phyloP scores from a whole-genome alignment of 2,888 invertebrate species.

The Arctia plantaginis region DNA sequence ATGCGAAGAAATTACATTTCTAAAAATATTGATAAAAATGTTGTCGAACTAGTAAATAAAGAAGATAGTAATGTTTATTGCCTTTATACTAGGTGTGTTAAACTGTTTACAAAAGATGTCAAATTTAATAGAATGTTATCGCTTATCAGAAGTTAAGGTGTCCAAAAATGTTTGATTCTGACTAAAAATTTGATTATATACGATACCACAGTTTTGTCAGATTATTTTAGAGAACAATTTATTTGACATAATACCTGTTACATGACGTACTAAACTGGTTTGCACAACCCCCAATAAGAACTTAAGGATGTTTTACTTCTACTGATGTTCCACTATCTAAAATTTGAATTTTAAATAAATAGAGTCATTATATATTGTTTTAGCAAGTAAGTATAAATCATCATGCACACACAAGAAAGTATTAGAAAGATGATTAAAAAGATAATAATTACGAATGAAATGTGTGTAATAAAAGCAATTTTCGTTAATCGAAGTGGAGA shows the following conservation, averaged over 20 bases:
- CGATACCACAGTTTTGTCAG: background rate
- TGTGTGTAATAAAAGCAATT: background rate
- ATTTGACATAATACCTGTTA: background rate
- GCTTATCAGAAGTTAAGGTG: background rate
- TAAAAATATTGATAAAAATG: background rate
- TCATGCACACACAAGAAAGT: background rate
- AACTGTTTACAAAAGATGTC: background rate
- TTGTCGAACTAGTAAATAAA: background rate
- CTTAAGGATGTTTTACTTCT: too few species aligned
- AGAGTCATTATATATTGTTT: too few species aligned
- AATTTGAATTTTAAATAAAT: background rate
- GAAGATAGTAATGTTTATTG: constrained; percentile 8
- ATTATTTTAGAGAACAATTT: background rate
- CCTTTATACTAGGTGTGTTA: constrained; percentile 12
- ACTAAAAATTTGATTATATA: background rate
- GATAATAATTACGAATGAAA: background rate
- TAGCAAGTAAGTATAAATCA: too few species aligned
- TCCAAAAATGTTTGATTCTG: background rate
- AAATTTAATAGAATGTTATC: background rate
- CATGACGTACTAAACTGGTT: background rate
- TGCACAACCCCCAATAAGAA: background rate
- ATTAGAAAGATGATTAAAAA: background rate
- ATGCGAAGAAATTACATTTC: background rate
- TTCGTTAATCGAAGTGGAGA: background rate
- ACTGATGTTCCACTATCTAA: background rate